Conservation (phyloP, 2,113 vertebrate genomes). For the Mormyrus iriodes region DNA sequence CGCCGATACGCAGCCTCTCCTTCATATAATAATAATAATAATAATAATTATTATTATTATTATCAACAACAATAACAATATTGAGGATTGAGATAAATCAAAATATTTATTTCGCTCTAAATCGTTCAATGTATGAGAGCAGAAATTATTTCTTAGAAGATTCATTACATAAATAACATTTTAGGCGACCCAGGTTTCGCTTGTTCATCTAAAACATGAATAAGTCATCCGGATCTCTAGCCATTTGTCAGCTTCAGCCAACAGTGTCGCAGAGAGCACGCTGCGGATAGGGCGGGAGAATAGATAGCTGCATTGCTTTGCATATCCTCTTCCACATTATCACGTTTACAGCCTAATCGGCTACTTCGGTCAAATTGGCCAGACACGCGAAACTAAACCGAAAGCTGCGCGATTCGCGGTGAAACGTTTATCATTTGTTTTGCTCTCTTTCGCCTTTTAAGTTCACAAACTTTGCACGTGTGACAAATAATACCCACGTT, state of each 20-base stretch:
- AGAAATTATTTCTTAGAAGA: neutral
- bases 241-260: neutral
- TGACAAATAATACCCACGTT: neutral
- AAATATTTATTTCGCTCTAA: neutral
- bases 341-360: constrained; percentile 20
- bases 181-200: neutral
- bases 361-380: neutral
- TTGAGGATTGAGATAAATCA: neutral
- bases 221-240: neutral
- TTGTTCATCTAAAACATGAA: neutral
- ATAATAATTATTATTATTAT: neutral
- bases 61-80: neutral
- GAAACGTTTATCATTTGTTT: constrained; percentile 4
- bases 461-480: constrained; percentile 7
- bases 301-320: constrained; percentile 59
- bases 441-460: neutral
- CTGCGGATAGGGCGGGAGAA: constrained; percentile 34
- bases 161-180: neutral
- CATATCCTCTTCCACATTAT: constrained; percentile 48
- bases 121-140: neutral
- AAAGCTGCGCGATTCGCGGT: neutral
- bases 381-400: neutral
- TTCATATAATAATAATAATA: neutral
- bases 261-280: constrained; percentile 44
- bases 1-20: neutral